phyloP scores from a whole-genome alignment of 1,140 invertebrate species.

The Dendroctonus valens region DNA sequence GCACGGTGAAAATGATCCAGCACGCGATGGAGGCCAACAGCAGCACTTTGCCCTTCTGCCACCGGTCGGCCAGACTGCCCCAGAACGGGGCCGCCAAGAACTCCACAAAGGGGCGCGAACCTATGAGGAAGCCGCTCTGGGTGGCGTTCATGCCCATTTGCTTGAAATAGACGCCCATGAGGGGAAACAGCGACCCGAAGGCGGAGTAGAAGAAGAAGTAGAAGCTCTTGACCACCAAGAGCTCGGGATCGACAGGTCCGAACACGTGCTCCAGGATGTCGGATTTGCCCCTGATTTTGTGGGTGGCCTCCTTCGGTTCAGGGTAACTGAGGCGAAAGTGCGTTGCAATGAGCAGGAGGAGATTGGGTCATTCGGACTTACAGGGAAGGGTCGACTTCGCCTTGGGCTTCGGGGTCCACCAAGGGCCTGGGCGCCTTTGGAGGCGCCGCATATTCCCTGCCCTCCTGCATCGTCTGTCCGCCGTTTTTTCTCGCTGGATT shows the following conservation, averaged over 20 bases:
- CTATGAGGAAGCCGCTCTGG: conserved; percentile 90
- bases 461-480: conserved; percentile 1
- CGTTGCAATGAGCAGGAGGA: neutral
- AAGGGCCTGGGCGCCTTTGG: conserved; percentile 55
- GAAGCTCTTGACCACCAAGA: conserved; percentile 92
- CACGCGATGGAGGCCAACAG: conserved; percentile 88
- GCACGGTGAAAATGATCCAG: conserved; percentile 96
- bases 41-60: conserved; percentile 82
- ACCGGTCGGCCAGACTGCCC: conserved; percentile 92
- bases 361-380: conserved; percentile 46
- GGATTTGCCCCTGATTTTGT: conserved; percentile 82
- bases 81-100: conserved; percentile 98
- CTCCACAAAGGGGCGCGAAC: conserved; percentile 93
- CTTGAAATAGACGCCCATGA: conserved; percentile 98
- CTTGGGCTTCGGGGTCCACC: conserved; percentile 71
- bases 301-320: conserved; percentile 80
- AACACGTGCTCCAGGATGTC: conserved; percentile 82
- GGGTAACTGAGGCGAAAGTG: conserved; percentile 58
- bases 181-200: conserved; percentile 95
- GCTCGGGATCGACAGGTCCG: conserved; percentile 81
- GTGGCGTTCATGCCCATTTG: conserved; percentile 97
- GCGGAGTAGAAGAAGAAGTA: conserved; percentile 99
- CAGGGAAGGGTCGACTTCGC: conserved; percentile 71
- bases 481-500: neutral
- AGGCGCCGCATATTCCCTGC: neutral